Percentiles rank a stretch among this genome's conserved stretches.
These are phyloP conservation scores for Sminthurides bifidus DNA, from an alignment of 1,140 invertebrate species.

Conservation along the genomic window DNA sequence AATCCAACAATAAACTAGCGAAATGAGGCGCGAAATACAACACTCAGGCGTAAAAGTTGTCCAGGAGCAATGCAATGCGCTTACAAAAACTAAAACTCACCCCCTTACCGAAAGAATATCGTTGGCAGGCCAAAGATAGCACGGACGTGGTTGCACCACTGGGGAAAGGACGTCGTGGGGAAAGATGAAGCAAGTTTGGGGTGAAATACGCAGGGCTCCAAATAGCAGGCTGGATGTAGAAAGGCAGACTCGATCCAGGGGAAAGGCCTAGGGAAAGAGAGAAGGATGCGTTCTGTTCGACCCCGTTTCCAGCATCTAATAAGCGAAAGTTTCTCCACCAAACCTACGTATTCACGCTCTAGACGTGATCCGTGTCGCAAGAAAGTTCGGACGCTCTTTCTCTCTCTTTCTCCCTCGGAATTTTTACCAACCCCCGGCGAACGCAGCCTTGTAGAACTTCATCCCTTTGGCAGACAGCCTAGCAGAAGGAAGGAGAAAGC, in stretches of 20 bases:
- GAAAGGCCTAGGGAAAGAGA: neutral
- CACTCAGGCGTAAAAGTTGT: too few species aligned
- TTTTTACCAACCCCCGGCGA: neutral
- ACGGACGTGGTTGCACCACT: neutral
- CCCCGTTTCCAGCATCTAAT: neutral
- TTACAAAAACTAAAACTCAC: neutral
- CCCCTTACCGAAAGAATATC: neutral
- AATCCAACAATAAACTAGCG: too few species aligned
- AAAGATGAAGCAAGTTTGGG: neutral
- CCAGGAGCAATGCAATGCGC: too few species aligned
- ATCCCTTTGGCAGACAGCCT: too few species aligned
- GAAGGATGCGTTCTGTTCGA: neutral
- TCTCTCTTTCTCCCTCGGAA: neutral
- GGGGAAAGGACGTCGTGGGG: neutral
- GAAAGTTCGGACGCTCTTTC: neutral
- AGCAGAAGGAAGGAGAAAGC: too few species aligned
- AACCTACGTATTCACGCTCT: conserved; percentile 11
- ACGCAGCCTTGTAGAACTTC: neutral
- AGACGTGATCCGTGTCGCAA: conserved; percentile 14
- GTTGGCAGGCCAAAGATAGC: neutral
- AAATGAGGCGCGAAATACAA: too few species aligned
- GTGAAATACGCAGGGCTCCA: neutral
- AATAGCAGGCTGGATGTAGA: too few species aligned
- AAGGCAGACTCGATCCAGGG: too few species aligned
- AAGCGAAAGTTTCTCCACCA: conserved; percentile 5